Percentiles rank a stretch among this genome's conserved stretches.
Conservation (phyloP, 1,140 invertebrate genomes). For the Leucophenga varia region DNA sequence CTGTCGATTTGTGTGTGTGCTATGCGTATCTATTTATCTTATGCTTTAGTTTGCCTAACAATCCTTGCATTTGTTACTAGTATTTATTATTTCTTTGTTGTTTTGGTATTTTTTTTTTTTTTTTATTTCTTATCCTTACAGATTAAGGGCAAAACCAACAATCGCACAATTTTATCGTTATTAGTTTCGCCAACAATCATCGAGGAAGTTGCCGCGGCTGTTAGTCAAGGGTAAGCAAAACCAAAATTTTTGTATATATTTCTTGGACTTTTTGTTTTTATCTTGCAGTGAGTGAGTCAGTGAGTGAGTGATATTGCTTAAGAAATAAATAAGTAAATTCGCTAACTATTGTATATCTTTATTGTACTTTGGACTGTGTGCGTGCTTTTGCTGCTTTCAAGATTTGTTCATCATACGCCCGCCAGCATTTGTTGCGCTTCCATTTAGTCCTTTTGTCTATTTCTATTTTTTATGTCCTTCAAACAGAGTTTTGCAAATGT, state of each 20-base stretch:
- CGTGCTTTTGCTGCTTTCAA: too few species aligned
- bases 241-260: conserved; percentile 11
- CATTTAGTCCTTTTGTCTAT: too few species aligned
- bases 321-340: too few species aligned
- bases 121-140: conserved; percentile 32
- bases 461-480: too few species aligned
- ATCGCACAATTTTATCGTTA: conserved; percentile 57
- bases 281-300: too few species aligned
- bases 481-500: conserved; percentile 6
- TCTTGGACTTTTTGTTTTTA: too few species aligned
- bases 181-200: conserved; percentile 53
- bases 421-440: too few species aligned
- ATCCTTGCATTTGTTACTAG: conserved; percentile 5
- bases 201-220: conserved; percentile 41
- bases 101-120: conserved; percentile 2
- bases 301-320: too few species aligned
- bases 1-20: background rate
- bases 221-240: conserved; percentile 45
- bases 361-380: too few species aligned
- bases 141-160: conserved; percentile 56
- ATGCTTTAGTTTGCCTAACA: conserved; percentile 33
- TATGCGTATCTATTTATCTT: background rate
- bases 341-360: too few species aligned
- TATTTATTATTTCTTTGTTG: conserved; percentile 41
- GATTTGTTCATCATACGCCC: too few species aligned